These are phyloP conservation scores for Idaea aversata DNA, from an alignment of 2,888 invertebrate genomes.

Conservation along the genomic window DNA sequence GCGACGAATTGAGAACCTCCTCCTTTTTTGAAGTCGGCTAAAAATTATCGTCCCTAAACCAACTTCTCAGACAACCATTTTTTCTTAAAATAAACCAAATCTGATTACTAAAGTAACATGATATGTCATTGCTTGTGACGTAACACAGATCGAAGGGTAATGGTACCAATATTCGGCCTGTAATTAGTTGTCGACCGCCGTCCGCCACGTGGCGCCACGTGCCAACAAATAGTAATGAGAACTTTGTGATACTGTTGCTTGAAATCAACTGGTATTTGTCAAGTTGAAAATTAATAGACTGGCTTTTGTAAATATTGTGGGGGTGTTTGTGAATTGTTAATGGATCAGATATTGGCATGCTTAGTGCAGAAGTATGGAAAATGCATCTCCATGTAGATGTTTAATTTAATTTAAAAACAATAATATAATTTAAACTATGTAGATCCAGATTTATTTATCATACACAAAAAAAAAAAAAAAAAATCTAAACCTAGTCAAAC, in stretches of 20 bases:
- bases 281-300: not conserved
- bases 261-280: not conserved
- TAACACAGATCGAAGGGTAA: not conserved
- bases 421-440: too few species aligned
- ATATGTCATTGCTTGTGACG: not conserved
- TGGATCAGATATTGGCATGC: not conserved
- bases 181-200: constrained; percentile 13
- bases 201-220: constrained; percentile 11
- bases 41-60: too few species aligned
- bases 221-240: not conserved
- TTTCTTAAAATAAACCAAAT: not conserved
- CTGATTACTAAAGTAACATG: not conserved
- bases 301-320: not conserved
- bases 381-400: too few species aligned
- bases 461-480: too few species aligned
- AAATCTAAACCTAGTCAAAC: too few species aligned
- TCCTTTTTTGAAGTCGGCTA: too few species aligned
- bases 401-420: too few species aligned
- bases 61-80: too few species aligned
- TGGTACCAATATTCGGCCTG: not conserved
- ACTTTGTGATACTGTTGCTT: constrained; percentile 8
- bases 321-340: constrained; percentile 4
- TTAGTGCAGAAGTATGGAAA: too few species aligned
- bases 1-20: too few species aligned
- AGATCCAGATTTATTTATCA: too few species aligned